Evolutionary conservation across 64 coral and sea anemone species (phyloP), one percentile per base, ranked within the genome.

Genomic region (Anthopleura sola): DNA sequence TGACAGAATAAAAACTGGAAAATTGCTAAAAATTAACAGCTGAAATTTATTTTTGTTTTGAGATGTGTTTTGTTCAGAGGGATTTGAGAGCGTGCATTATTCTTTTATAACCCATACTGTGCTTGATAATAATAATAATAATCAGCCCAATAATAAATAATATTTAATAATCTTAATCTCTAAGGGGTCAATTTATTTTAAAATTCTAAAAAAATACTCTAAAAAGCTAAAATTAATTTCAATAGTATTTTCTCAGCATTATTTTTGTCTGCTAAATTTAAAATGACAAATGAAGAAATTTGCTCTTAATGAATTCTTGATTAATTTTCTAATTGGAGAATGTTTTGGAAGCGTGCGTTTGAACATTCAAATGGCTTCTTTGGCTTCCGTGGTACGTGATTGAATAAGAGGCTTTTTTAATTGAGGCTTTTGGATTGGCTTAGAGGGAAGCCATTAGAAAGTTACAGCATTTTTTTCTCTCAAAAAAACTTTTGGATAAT

Each of bases 51-150:
- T 20, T 71, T 71, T 71, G 66, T 34, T 71, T 33, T 71, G 66
- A 71, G 66, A 34, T 71, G 66, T 71, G 66, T 71, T 71, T 71
- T 71, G 66, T 71, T 71, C n/a, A 71, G 66, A 71, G 66, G 66
- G 66, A 71, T 17, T 71, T 71, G 66, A 71, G 66, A 71, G 66
- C 28, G 66, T 71, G 66, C 66, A 12, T 71, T 71, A 32, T 66
- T n/a, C 60, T 26, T 66, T 66, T 66, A 66, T 66, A 66, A 66
- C 60, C 60, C 1, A 32, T 71, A 68, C 11, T 71, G 8, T 71
- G 66, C 66, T 14, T 71, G 66, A 33, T 33, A 34, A 71, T 14
- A 34, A 28, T 71, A 36, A 69, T 32, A 5, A 71, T 71, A 14
- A 32, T 21, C 11, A 58, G 6, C 15, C 55, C 20, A 58, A 58